Conservation (phyloP, 1,140 invertebrate species). For the Diabrotica undecimpunctata region DNA sequence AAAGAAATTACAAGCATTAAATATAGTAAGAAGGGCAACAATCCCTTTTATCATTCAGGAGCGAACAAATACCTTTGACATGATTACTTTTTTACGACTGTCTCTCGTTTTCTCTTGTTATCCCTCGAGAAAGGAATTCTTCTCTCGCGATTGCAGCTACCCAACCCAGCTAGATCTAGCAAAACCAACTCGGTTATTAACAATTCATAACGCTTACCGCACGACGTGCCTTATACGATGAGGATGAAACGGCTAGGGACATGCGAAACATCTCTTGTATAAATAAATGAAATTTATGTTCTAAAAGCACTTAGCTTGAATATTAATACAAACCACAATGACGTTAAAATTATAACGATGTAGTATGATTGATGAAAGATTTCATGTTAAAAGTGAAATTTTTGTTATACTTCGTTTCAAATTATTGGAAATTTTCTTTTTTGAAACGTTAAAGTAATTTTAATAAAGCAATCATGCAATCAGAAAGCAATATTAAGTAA, state of each 20-base stretch:
- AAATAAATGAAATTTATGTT: slow-evolving; percentile 19
- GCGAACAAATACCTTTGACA: slow-evolving; percentile 22
- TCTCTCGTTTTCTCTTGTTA: slow-evolving; percentile 22
- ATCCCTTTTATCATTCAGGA: slow-evolving; percentile 17
- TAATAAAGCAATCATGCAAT: too few relatives aligned
- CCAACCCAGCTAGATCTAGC: slow-evolving; percentile 4
- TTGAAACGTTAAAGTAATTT: too few relatives aligned
- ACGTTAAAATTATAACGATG: neutral
- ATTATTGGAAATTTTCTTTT: too few relatives aligned
- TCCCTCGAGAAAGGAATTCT: slow-evolving; percentile 26
- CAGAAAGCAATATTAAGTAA: too few relatives aligned
- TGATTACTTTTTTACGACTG: slow-evolving; percentile 24
- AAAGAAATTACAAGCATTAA: slow-evolving; percentile 1
- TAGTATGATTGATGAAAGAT: too few relatives aligned
- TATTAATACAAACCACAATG: neutral
- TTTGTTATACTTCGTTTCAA: too few relatives aligned
- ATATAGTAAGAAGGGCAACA: neutral
- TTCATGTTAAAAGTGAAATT: too few relatives aligned
- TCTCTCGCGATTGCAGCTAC: slow-evolving; percentile 26
- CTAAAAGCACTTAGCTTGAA: slow-evolving; percentile 4
- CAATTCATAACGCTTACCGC: slow-evolving; percentile 30
- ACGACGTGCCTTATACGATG: slow-evolving; percentile 21
- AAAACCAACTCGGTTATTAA: slow-evolving; percentile 25
- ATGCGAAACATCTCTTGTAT: slow-evolving; percentile 27
- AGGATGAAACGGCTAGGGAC: slow-evolving; percentile 21